Conservation (phyloP, 2,113 vertebrate genomes). For the Rhodinocichla rosea region DNA sequence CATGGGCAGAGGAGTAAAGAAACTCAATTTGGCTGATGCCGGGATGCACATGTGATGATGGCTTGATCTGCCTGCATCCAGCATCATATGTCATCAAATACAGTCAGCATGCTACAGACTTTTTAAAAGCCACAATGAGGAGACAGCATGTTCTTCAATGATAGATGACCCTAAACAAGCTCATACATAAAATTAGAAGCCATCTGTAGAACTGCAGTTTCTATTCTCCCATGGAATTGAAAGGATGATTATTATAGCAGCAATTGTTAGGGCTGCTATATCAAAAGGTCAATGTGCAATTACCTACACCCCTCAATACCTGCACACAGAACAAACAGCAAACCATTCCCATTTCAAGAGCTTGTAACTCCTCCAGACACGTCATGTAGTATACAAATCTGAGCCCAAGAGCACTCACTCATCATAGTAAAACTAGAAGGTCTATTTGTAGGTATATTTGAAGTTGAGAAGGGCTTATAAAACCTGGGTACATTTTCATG, state of each 20-base stretch:
- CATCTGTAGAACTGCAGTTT: background rate
- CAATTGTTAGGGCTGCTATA: conserved; percentile 6
- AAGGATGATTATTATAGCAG: conserved; percentile 16
- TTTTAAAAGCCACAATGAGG: background rate
- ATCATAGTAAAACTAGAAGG: background rate
- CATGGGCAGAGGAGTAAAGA: background rate
- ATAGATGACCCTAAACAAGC: background rate
- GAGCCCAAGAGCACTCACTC: background rate
- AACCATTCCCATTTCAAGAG: conserved; percentile 9
- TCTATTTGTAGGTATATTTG: background rate
- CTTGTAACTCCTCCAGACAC: conserved; percentile 19
- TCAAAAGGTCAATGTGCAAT: conserved; percentile 25
- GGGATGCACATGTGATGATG: background rate
- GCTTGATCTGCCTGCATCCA: background rate
- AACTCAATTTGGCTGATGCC: background rate
- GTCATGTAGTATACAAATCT: conserved; percentile 20
- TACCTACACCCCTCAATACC: background rate
- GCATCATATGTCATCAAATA: background rate
- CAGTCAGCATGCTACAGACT: background rate
- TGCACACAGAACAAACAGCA: conserved; percentile 1
- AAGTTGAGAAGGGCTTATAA: conserved; percentile 8
- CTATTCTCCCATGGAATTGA: conserved; percentile 1
- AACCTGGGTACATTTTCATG: background rate
- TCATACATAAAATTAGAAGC: conserved; percentile 31
- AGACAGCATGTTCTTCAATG: background rate